Evolutionary conservation across 2,888 invertebrate species (phyloP).

Genomic region (Drosophila stalkeri): DNA sequence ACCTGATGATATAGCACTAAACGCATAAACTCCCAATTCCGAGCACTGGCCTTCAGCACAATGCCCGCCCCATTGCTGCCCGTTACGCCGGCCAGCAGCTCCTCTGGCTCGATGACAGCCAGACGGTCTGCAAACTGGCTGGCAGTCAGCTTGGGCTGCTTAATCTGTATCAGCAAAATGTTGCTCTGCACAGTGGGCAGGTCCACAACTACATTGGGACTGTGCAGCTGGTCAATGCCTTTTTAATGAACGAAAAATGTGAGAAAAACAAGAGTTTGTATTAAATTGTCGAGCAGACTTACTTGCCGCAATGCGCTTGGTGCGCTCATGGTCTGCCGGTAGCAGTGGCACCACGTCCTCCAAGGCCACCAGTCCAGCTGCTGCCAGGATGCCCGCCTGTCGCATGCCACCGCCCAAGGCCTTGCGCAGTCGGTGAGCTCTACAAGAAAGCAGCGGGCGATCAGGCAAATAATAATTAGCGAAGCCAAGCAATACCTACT

Average conservation of each 20-base stretch:
- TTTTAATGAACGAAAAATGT: neutral
- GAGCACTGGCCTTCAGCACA: slow-evolving; percentile 87
- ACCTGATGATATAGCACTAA: slow-evolving; percentile 91
- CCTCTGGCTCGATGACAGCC: slow-evolving; percentile 84
- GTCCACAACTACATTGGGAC: slow-evolving; percentile 88
- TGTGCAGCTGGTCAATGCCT: slow-evolving; percentile 88
- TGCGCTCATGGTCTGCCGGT: slow-evolving; percentile 90
- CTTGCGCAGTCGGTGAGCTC: slow-evolving; percentile 93
- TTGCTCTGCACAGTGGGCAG: slow-evolving; percentile 89
- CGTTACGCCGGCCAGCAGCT: slow-evolving; percentile 86
- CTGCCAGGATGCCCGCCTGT: slow-evolving; percentile 95
- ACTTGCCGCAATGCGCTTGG: slow-evolving; percentile 89
- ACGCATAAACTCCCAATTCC: slow-evolving; percentile 88
- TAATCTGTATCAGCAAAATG: slow-evolving; percentile 89
- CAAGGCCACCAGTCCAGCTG: slow-evolving; percentile 94
- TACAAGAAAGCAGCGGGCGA: slow-evolving; percentile 77
- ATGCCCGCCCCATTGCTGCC: slow-evolving; percentile 83
- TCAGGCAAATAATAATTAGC: neutral
- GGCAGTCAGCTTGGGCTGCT: slow-evolving; percentile 86
- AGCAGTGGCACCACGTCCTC: slow-evolving; percentile 91
- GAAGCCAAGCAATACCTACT: slow-evolving; percentile 85
- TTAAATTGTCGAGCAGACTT: slow-evolving; percentile 25
- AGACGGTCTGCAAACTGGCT: slow-evolving; percentile 87
- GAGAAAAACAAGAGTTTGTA: neutral
- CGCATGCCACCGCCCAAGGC: slow-evolving; percentile 97